These are phyloP conservation scores for Proisotoma minuta DNA, from an alignment of 2,888 invertebrate species.

Conservation along the genomic window DNA sequence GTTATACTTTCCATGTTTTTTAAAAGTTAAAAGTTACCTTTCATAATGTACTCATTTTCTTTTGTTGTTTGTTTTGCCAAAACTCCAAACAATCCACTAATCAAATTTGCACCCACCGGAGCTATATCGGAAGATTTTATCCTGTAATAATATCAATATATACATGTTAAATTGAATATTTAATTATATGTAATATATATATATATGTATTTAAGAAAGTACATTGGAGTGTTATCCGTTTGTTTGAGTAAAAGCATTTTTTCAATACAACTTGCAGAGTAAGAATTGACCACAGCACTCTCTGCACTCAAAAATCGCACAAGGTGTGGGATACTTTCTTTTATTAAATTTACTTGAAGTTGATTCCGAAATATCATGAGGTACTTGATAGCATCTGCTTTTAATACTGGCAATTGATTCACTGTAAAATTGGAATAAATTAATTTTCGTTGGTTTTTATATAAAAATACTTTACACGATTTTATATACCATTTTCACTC, in stretches of 20 bases:
- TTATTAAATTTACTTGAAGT: constrained; percentile 71
- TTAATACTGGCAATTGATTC: constrained; percentile 80
- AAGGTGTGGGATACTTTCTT: constrained; percentile 70
- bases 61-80: constrained; percentile 68
- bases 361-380: constrained; percentile 92
- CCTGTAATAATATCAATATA: constrained; percentile 49
- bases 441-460: constrained; percentile 1
- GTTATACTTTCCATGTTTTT: neutral
- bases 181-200: neutral
- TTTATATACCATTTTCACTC: constrained; percentile 60
- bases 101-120: constrained; percentile 64
- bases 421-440: constrained; percentile 63
- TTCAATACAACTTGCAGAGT: constrained; percentile 88
- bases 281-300: constrained; percentile 86
- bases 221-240: constrained; percentile 57
- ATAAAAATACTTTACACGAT: neutral
- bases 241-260: constrained; percentile 74
- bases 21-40: constrained; percentile 56
- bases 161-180: neutral
- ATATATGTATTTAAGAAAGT: constrained; percentile 49
- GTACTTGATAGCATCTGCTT: constrained; percentile 94
- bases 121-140: constrained; percentile 61
- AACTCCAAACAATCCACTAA: constrained; percentile 70
- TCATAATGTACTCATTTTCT: constrained; percentile 98
- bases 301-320: constrained; percentile 70